Percentiles rank a stretch among this genome's conserved stretches.
These are phyloP conservation scores for Noctuana brunneofusca DNA, from an alignment of 2,888 invertebrate genomes.

Conservation along the genomic window DNA sequence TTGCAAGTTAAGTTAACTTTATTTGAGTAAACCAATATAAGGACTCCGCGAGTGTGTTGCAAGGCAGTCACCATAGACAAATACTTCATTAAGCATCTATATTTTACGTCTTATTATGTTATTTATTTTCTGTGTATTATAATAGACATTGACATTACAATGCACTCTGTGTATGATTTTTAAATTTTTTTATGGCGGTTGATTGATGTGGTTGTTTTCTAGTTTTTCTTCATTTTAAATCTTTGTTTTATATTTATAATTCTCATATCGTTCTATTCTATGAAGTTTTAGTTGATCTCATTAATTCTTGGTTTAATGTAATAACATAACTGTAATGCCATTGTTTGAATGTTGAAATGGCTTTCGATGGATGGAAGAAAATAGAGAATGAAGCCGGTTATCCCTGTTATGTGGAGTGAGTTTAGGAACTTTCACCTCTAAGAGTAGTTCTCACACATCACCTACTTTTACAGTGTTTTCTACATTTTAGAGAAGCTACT, in stretches of 20 bases:
- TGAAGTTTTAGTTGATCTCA: neutral
- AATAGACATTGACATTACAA: too few species aligned
- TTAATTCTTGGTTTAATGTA: neutral
- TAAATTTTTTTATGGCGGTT: slow-evolving; percentile 59
- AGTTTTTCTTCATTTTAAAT: slow-evolving; percentile 7
- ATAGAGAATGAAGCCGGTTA: slow-evolving; percentile 84
- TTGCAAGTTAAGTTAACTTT: too few species aligned
- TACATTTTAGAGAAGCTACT: slow-evolving; percentile 66
- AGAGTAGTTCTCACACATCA: neutral
- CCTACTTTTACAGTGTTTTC: neutral
- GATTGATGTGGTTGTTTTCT: slow-evolving; percentile 17
- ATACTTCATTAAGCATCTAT: too few species aligned
- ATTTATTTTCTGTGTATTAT: too few species aligned
- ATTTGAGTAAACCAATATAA: too few species aligned
- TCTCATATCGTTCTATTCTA: too few species aligned
- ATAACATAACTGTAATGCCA: neutral
- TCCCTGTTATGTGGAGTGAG: slow-evolving; percentile 83
- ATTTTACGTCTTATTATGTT: too few species aligned
- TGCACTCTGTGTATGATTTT: slow-evolving; percentile 39
- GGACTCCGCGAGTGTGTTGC: too few species aligned
- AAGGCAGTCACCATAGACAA: too few species aligned
- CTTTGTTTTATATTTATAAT: too few species aligned
- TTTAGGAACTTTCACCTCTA: slow-evolving; percentile 55
- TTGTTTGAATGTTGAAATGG: slow-evolving; percentile 49
- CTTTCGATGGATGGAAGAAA: slow-evolving; percentile 76